A percentile compares a stretch with the other conserved stretches of the same genome.
Evolutionary conservation across 2,888 invertebrate genomes (phyloP).

Genomic region (Platerodrilus igneus): DNA sequence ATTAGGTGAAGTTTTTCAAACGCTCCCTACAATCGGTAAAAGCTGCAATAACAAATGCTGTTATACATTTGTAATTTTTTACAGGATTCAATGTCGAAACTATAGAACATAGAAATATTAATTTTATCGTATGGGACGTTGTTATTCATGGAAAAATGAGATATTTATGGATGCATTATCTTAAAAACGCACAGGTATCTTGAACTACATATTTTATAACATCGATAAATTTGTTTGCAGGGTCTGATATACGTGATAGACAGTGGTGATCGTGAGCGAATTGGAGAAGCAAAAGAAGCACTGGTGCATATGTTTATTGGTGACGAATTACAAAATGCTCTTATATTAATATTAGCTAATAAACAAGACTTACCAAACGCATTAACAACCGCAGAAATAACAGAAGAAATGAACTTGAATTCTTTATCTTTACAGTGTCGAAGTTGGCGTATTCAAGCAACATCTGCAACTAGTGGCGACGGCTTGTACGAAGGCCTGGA

Average conservation of each 20-base stretch:
- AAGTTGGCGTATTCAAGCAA: slow-evolving; percentile 96
- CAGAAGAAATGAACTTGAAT: slow-evolving; percentile 97
- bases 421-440: slow-evolving; percentile 96
- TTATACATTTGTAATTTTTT: slow-evolving; percentile 26
- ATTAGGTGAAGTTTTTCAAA: slow-evolving; percentile 99
- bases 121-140: slow-evolving; percentile 97
- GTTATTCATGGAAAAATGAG: slow-evolving; percentile 98
- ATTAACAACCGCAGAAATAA: slow-evolving; percentile 99
- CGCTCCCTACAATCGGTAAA: slow-evolving; percentile 98
- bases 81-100: slow-evolving; percentile 96
- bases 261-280: slow-evolving; percentile 99
- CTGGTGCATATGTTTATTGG: slow-evolving; percentile 98
- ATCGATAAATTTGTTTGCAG: slow-evolving; percentile 49
- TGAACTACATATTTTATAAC: slow-evolving; percentile 7
- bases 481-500: slow-evolving; percentile 99
- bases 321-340: slow-evolving; percentile 98
- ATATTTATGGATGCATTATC: slow-evolving; percentile 96
- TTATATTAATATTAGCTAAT: slow-evolving; percentile 98
- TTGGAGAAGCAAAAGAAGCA: slow-evolving; percentile 97
- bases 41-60: slow-evolving; percentile 32
- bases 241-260: slow-evolving; percentile 99
- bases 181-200: slow-evolving; percentile 93
- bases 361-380: slow-evolving; percentile 99
- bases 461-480: slow-evolving; percentile 98
- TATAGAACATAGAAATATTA: slow-evolving; percentile 99